Conservation (phyloP, 2,888 invertebrate genomes). For the Drosophila affinis region DNA sequence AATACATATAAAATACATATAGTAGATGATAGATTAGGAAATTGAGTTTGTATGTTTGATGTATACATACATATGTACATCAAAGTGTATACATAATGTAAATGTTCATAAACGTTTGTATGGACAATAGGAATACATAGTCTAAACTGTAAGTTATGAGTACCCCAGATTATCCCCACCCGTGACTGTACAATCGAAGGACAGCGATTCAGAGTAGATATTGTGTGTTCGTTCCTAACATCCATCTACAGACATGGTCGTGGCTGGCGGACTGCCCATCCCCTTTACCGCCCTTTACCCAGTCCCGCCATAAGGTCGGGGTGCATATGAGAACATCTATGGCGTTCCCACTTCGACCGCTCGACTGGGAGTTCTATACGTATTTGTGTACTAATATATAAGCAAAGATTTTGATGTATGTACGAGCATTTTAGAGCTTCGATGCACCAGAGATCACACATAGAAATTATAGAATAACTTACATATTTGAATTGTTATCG, state of each 20-base stretch:
- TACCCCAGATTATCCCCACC: neutral
- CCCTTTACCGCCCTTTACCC: neutral
- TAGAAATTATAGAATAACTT: constrained; percentile 37
- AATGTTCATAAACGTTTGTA: constrained; percentile 46
- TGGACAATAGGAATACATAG: constrained; percentile 39
- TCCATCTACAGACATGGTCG: too few species aligned
- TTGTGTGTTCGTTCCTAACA: too few species aligned
- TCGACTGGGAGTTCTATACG: constrained; percentile 21
- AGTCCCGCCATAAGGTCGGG: neutral
- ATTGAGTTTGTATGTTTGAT: constrained; percentile 16
- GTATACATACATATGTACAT: constrained; percentile 16
- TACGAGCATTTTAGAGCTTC: neutral
- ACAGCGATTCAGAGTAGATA: constrained; percentile 11
- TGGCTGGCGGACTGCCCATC: too few species aligned
- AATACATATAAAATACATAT: neutral
- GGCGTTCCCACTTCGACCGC: neutral
- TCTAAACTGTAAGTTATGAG: constrained; percentile 11
- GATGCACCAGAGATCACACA: constrained; percentile 16
- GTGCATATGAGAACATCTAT: neutral
- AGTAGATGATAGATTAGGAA: constrained; percentile 7
- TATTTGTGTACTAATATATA: constrained; percentile 31
- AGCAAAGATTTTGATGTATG: constrained; percentile 27
- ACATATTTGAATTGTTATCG: constrained; percentile 4
- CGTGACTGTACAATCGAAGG: constrained; percentile 2
- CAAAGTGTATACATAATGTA: constrained; percentile 46